These are phyloP conservation scores for Drosophila lowei DNA, from an alignment of 1,140 invertebrate species.

Conservation along the genomic window DNA sequence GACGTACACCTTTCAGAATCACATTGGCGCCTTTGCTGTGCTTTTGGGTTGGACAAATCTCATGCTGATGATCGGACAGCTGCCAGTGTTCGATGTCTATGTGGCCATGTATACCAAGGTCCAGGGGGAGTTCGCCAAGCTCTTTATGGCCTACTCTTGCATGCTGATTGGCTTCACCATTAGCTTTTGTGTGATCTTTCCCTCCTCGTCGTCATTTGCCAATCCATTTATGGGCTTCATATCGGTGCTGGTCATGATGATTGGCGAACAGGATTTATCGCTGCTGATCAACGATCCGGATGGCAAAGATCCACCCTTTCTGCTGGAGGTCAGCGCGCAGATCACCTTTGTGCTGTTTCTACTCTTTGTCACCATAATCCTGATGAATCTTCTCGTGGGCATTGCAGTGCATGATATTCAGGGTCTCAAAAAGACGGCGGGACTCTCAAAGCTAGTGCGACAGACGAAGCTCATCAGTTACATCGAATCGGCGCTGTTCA, in stretches of 20 bases:
- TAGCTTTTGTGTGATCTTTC: constrained; percentile 93
- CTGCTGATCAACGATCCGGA: constrained; percentile 87
- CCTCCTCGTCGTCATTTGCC: constrained; percentile 90
- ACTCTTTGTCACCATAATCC: constrained; percentile 90
- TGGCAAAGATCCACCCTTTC: constrained; percentile 85
- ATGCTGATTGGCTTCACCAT: constrained; percentile 93
- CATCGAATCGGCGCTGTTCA: constrained; percentile 88
- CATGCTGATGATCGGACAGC: constrained; percentile 93
- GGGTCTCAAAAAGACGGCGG: constrained; percentile 90
- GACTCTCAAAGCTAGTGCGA: constrained; percentile 89
- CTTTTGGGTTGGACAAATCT: constrained; percentile 93
- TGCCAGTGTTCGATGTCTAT: constrained; percentile 93
- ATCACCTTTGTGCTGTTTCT: constrained; percentile 89
- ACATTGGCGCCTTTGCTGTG: constrained; percentile 89
- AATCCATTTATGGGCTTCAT: constrained; percentile 91
- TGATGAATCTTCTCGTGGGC: constrained; percentile 92
- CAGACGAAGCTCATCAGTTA: constrained; percentile 91
- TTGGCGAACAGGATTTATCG: constrained; percentile 91
- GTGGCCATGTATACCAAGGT: constrained; percentile 94
- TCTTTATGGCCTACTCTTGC: constrained; percentile 92
- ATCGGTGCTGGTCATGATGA: constrained; percentile 95
- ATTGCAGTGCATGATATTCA: constrained; percentile 92
- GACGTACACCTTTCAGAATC: constrained; percentile 92
- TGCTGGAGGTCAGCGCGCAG: constrained; percentile 88
- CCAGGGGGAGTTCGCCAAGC: constrained; percentile 92